Conservation (phyloP, 2,113 vertebrate species). For the Festucalex cinctus region DNA sequence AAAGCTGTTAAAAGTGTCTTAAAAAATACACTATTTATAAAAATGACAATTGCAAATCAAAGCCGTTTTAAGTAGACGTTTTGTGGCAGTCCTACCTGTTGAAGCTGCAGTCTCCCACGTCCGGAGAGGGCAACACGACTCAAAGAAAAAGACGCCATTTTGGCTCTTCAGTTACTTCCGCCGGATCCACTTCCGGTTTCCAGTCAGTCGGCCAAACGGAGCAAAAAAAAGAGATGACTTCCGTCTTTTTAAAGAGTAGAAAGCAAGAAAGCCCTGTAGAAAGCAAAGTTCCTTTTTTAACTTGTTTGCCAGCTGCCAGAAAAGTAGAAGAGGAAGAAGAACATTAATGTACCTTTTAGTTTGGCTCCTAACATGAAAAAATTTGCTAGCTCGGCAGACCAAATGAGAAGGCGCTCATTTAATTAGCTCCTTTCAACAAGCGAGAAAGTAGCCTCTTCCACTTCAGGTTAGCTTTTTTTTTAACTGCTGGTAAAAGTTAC, state of each 20-base stretch:
- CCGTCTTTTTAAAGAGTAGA: too few species aligned
- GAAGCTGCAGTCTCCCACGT: not conserved
- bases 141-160: conserved; percentile 1
- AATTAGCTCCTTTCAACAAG: not conserved
- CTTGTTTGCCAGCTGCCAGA: too few species aligned
- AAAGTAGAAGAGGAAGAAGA: too few species aligned
- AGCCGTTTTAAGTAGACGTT: not conserved
- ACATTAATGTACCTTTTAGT: not conserved
- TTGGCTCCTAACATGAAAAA: not conserved
- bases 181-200: not conserved
- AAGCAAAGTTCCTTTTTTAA: not conserved
- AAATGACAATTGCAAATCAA: not conserved
- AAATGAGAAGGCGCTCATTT: not conserved
- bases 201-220: not conserved
- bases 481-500: too few species aligned
- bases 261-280: not conserved
- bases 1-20: too few species aligned
- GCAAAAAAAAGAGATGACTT: not conserved
- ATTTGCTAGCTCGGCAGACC: not conserved
- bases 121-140: not conserved
- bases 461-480: not conserved
- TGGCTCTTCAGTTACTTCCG: not conserved
- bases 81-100: not conserved
- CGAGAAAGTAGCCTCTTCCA: not conserved
- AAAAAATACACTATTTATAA: not conserved